Evolutionary conservation across 1,140 invertebrate genomes (phyloP), one percentile per base, ranked within the genome.

Genomic region (Bombus turneri): DNA sequence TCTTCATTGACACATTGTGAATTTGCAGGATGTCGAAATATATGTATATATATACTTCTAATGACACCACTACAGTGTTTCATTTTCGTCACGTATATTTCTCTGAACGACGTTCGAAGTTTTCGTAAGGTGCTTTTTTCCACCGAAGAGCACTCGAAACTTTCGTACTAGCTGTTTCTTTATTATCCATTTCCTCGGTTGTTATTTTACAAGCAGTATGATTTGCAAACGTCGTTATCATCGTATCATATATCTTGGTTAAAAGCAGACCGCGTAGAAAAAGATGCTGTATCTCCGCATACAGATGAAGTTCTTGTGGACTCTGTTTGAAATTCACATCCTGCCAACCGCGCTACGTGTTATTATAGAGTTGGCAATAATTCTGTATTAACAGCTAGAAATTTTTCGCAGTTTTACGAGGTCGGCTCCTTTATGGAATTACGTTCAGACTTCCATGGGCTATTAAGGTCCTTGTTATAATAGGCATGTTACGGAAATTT

Each of bases 381-480:
- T 81, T 47, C 47, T 34, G 79, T 68, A 81, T 81, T 81, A 72
- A 59, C 66, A 41, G 31, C 34, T 81, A 12, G 5, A 68, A 15
- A 81, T 81, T 72, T 81, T 72, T 81, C 43, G 12, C 66, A 37
- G 31, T 53, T 81, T 81, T 81, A 81, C 41, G 79, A 81, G 79
- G 68, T 68, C 66, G 79, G 68, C 37, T n/a, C 47, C 43, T 72
- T 71, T 81, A 72, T 59, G 41, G 68, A 72, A 81, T 72, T 81
- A 81, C 43, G 12, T 25, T 12, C 68, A 37, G 79, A 72, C 43
- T 57, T 71, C 66, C 79, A 41, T 22, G 43, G 43, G 31, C 64
- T 13, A 31, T 81, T 81, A 72, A 59, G 68, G 47, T 39, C 31
- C 28, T 53, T 34, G 34, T 13, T 72, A 41, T 81, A 81, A 81